Base-by-base conservation (phyloP, 2,113 vertebrate species). In the Boulengeromyrus knoepffleri region DNA sequence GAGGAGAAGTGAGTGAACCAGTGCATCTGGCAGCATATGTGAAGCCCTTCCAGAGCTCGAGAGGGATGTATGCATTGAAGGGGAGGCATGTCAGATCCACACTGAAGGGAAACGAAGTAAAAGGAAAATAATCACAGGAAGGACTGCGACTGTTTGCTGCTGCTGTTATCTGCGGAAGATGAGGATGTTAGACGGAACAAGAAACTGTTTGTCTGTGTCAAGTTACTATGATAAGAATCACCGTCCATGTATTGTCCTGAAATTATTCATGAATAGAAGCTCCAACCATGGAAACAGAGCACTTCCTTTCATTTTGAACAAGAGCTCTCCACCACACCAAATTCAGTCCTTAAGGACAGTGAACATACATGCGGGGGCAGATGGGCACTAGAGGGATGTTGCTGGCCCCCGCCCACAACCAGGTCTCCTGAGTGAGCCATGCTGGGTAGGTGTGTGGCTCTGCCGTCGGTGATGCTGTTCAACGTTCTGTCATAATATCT, bases 401-500 rank as follows among this genome's bases (percentile, higher is more conserved):
- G 45, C 24, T n/a, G 10, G 17, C 46, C 42, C 21, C 21, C 47
- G 0, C 21, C 84, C 84, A 42, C 24, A 5, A 50, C 21, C 24
- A n/a, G 12, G 24, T 50, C 84, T 85, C 46, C n/a, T 66, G 62
- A 77, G 31, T 77, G 27, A 77, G 70, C 13, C 70, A 77, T 77
- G 27, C 27, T 53, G 27, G 85, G n/a, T 56, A 39, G 49, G 49
- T 17, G 27, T 87, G 9, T 31, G n/a, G n/a, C 3, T 84, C 42
- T 46, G 80, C 80, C 42, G 19, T 84, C 10, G 8, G 19, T 31
- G 45, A 21, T 3, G 27, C 85, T 31, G 27, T 49, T 36, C 49
- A 36, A 87, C 85, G 53, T 87, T 87, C n/a, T 87, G 85, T 87
- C 85, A 87, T 7, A 53, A 87, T 49, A n/a, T 87, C 85, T 31